Evolutionary conservation across 2,113 vertebrate species (phyloP).

Genomic region (Mirza zaza): DNA sequence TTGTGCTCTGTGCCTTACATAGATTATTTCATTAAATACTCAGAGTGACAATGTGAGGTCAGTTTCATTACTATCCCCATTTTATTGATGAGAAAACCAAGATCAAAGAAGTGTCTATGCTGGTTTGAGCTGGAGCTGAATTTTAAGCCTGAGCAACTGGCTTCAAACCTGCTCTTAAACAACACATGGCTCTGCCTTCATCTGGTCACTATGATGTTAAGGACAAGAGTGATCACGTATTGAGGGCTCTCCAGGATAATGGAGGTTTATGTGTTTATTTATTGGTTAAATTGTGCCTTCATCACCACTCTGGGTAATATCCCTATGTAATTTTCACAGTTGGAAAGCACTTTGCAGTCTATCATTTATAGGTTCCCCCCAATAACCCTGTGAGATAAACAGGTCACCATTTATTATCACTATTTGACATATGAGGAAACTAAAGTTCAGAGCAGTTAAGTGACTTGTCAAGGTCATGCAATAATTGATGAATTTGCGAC

Average conservation of each 20-base stretch:
- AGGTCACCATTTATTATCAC: conserved; percentile 50
- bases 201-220: background rate
- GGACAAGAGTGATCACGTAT: background rate
- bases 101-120: background rate
- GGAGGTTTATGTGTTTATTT: background rate
- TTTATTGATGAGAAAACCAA: background rate
- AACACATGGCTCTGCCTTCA: background rate
- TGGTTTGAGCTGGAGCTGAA: background rate
- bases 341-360: conserved; percentile 6
- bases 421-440: conserved; percentile 68
- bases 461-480: conserved; percentile 71
- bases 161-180: background rate
- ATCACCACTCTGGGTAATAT: background rate
- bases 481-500: conserved; percentile 74
- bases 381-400: conserved; percentile 37
- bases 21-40: background rate
- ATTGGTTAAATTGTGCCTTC: background rate
- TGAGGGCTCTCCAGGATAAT: background rate
- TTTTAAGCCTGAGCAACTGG: background rate
- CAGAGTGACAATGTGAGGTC: background rate
- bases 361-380: background rate
- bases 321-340: background rate
- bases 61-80: background rate
- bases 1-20: background rate
- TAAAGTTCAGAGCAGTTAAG: conserved; percentile 69